Evolutionary conservation across 2,888 invertebrate species (phyloP).

Genomic region (Charanyca ferruginea): DNA sequence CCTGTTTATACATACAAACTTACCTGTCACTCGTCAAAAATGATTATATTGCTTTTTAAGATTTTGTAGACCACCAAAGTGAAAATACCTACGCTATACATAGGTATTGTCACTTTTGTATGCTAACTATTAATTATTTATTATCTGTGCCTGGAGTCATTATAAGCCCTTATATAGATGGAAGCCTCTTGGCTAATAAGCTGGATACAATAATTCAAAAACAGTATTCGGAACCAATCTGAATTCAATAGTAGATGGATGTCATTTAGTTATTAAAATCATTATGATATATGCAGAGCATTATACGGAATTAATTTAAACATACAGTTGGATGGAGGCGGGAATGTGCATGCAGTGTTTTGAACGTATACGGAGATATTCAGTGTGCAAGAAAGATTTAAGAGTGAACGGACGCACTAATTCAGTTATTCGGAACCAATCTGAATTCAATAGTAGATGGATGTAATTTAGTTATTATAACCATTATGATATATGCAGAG

Average conservation of each 20-base stretch:
- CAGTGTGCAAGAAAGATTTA: too few relatives aligned
- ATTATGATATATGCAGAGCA: too few relatives aligned
- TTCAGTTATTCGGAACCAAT: too few relatives aligned
- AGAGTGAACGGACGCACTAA: too few relatives aligned
- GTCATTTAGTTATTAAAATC: too few relatives aligned
- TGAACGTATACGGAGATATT: too few relatives aligned
- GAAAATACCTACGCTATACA: conserved; percentile 33
- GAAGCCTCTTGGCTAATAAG: conserved; percentile 37
- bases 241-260: too few relatives aligned
- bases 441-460: conserved; percentile 22
- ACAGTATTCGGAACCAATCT: conserved; percentile 32
- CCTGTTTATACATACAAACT: conserved; percentile 25
- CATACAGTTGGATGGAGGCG: too few relatives aligned
- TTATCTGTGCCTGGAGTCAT: conserved; percentile 25
- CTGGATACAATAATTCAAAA: conserved; percentile 37
- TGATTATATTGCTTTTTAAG: conserved; percentile 25
- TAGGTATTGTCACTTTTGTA: conserved; percentile 34
- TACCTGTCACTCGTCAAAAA: conserved; percentile 22
- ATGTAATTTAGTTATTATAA: conserved; percentile 34
- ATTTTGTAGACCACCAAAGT: conserved; percentile 32
- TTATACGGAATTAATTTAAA: too few relatives aligned
- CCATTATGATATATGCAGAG: conserved; percentile 29
- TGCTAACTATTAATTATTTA: conserved; percentile 31
- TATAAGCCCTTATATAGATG: conserved; percentile 33
- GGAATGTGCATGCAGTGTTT: too few relatives aligned